These are phyloP conservation scores for Uropetala carovei DNA, from an alignment of 2,888 invertebrate genomes.

Conservation along the genomic window DNA sequence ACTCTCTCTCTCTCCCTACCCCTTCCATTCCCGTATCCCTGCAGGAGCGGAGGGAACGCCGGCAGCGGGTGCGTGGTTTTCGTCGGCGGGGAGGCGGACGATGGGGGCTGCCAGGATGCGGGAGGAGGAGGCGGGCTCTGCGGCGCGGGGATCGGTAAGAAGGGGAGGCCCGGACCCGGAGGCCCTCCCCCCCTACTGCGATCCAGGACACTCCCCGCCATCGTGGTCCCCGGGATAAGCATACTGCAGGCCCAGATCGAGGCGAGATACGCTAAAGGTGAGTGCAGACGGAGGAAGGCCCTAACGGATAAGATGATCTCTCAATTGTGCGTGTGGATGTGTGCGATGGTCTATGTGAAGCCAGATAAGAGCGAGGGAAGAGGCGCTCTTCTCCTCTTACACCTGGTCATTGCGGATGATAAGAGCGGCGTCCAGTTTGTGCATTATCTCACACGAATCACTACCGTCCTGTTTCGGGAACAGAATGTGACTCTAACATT, in stretches of 20 bases:
- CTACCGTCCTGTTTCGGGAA: no score
- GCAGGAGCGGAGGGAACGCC: conserved; percentile 23
- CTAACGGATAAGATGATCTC: neutral
- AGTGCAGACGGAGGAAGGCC: conserved; percentile 62
- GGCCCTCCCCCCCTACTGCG: conserved; percentile 84
- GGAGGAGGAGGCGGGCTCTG: neutral
- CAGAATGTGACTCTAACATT: no score
- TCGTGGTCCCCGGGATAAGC: conserved; percentile 89
- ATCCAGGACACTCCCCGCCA: conserved; percentile 91
- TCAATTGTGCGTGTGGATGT: neutral
- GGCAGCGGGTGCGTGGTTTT: conserved; percentile 62
- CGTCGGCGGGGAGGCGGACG: conserved; percentile 38
- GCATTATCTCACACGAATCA: no score
- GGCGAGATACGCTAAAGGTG: conserved; percentile 79
- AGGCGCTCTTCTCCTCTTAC: no score
- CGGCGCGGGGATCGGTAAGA: conserved; percentile 38
- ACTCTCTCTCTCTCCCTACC: neutral
- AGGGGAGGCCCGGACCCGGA: conserved; percentile 40
- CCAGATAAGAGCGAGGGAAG: neutral
- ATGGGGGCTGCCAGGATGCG: conserved; percentile 10
- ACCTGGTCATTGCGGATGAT: no score
- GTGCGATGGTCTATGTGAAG: neutral
- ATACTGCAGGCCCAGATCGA: conserved; percentile 90
- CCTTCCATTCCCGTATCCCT: neutral
- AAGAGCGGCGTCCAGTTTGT: no score